Base-by-base conservation (phyloP, 2,113 vertebrate species). In the Rafetus swinhoei region DNA sequence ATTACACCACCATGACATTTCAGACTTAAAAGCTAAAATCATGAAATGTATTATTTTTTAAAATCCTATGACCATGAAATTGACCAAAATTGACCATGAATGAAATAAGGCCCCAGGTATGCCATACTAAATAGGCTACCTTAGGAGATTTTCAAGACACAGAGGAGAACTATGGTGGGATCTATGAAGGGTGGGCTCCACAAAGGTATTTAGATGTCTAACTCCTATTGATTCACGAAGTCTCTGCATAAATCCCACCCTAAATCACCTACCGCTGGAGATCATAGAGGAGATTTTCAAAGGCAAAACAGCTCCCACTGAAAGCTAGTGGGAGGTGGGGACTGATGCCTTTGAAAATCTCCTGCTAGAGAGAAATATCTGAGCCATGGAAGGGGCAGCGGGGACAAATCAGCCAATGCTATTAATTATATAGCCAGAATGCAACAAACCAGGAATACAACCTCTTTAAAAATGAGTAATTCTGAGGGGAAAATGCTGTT, bases 401-500 rank as follows among this genome's bases (percentile, higher is more conserved):
- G 32, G 11, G 21, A 24, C 72, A 74, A 74, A 74, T 7, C 24
- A 79, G 52, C 32, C 80, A 90, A 87, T 25, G 32, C 21, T 76
- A 24, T 29, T 35, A 0, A 27, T 89, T n/a, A 39, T 50, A 93
- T 18, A n/a, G 80, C 77, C 88, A 88, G 77, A 65, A 92, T 24
- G 1, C 8, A 55, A 45, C 76, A 86, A 87, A 60, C 65, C 10
- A 65, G 27, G 45, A 87, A 62, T 1, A 0, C 8, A 56, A 88
- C 59, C 35, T 27, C 69, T 83, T 55, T 27, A 45, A 87, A 92
- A 39, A 72, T 3, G 69, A 82, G 7, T 62, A 7, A 60, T 87
- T 84, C 82, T 91, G 94, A 94, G 90, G 32, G 87, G 93, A 85
- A 93, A 87, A 32, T 76, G 14, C 50, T 76, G 85, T 65, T 92